Evolutionary conservation across 2,113 vertebrate species (phyloP), one percentile per base, ranked within the genome.

Genomic region (Tangachromis dhanisi): DNA sequence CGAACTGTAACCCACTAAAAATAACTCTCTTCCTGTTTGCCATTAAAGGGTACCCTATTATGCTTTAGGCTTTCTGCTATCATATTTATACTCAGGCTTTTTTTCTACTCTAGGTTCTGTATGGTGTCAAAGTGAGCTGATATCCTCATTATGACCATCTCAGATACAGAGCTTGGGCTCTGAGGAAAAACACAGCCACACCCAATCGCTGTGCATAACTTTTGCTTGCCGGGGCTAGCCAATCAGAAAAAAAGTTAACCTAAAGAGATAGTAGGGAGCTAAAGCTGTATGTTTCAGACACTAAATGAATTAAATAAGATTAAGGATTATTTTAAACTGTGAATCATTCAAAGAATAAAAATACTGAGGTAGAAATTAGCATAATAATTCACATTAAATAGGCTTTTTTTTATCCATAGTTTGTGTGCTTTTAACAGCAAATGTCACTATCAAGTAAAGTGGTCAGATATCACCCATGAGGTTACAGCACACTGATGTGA

Each of bases 331-430:
- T 33, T 33, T 6, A 19, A 78, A 51, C 45, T n/a, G 16, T 3
- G 26, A 78, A n/a, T 78, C 17, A n/a, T 33, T 49, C 45, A 78
- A 51, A 31, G 73, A 78, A 78, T 78, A 78, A 49, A 76, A 78
- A 49, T 31, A 78, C 3, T 2, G 26, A 78, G 26, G 71, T 49
- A 4, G 1, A 78, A 78, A 78, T 31, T 3, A 31, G 26, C 40
- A 73, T 47, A 47, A 47, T 29, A 47, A 73, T 24, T 40, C 63
- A 68, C 9, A 17, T 76, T 45, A 26, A 76, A 76, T 7, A 31
- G 6, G 42, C 9, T 33, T 68, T 68, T 68, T 40, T 71, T 71
- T 11, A 78, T 49, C 24, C 26, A 78, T 49, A n/a, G 42, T 49
- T 78, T 31, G 16, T 49, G 24, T 49, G 9, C 24, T 31, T 31